phyloP scores from a whole-genome alignment of 2,888 invertebrate species.

The Rhamnusium bicolor region DNA sequence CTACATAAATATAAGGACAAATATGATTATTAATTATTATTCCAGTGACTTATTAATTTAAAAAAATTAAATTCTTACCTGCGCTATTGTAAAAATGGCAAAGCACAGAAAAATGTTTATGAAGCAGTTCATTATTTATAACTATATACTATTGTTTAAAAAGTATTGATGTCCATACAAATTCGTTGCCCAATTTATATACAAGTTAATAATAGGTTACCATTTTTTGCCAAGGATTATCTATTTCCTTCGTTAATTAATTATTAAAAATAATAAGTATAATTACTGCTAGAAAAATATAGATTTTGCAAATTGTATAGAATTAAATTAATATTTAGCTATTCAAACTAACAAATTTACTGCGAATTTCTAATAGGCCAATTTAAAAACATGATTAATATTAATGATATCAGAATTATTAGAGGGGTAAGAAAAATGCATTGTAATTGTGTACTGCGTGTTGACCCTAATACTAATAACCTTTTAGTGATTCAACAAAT shows the following conservation, averaged over 20 bases:
- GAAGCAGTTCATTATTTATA: neutral
- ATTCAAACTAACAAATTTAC: neutral
- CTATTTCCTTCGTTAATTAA: neutral
- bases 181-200: neutral
- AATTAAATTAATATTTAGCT: neutral
- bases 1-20: no score
- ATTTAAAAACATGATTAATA: neutral
- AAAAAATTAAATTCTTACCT: neutral
- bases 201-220: neutral
- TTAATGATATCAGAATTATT: no score
- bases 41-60: no score
- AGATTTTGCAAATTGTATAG: neutral
- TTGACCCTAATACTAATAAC: no score
- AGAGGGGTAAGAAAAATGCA: no score
- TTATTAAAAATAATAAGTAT: neutral
- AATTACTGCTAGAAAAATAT: neutral
- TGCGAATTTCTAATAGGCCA: neutral
- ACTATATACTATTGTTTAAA: neutral
- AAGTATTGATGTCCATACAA: neutral
- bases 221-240: neutral
- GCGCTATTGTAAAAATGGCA: neutral
- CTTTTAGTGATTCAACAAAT: no score
- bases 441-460: no score
- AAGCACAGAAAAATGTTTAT: neutral
- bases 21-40: no score